These are phyloP conservation scores for Zele albiditarsus DNA, from an alignment of 2,888 invertebrate genomes.

Conservation along the genomic window DNA sequence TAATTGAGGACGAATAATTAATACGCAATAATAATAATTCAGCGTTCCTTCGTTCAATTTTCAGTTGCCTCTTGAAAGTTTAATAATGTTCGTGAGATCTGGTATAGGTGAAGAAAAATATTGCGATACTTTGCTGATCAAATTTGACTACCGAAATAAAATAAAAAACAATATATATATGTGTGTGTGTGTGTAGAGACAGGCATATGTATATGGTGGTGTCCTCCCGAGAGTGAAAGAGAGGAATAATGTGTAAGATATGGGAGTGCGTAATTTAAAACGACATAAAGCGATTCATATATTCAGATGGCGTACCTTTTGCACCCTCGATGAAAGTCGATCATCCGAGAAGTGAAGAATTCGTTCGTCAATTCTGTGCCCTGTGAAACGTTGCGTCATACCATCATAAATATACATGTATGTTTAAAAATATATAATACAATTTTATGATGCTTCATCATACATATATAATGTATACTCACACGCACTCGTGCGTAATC, in stretches of 20 bases:
- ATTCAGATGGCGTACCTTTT: slow-evolving; percentile 30
- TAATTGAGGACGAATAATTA: slow-evolving; percentile 72
- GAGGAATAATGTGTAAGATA: slow-evolving; percentile 4
- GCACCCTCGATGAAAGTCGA: slow-evolving; percentile 48
- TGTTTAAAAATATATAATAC: neutral
- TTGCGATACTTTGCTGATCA: neutral
- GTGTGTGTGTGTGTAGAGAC: neutral
- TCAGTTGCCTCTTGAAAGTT: slow-evolving; percentile 27
- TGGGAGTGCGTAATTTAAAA: slow-evolving; percentile 31
- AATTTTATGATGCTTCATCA: neutral
- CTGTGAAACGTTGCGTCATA: neutral
- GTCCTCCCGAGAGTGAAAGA: neutral
- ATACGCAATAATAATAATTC: slow-evolving; percentile 66
- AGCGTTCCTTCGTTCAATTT: slow-evolving; percentile 57
- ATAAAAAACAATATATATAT: neutral
- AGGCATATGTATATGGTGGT: neutral
- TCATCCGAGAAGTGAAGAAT: slow-evolving; percentile 49
- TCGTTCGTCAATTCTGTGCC: slow-evolving; percentile 27
- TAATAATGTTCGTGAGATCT: neutral
- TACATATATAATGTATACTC: neutral
- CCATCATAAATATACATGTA: neutral
- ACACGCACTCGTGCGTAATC: slow-evolving; percentile 28
- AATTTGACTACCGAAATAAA: slow-evolving; percentile 23
- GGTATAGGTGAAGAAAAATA: neutral
- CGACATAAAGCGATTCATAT: slow-evolving; percentile 24